phyloP scores from a whole-genome alignment of 2,797 vertebrate species.

The Ambastaia sidthimunki region DNA sequence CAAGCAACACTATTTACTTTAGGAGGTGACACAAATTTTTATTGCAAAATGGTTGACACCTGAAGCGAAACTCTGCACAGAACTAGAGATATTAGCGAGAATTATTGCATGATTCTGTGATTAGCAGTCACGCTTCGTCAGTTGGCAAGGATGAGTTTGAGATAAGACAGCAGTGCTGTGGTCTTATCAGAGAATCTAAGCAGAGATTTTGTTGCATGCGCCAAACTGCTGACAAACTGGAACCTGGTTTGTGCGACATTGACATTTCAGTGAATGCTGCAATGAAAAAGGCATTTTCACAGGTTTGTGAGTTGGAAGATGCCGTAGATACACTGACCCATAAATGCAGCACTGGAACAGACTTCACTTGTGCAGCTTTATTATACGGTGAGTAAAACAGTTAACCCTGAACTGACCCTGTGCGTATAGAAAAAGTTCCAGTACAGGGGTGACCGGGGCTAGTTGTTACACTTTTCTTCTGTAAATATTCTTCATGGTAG shows the following conservation, averaged over 20 bases:
- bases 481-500: too few species aligned
- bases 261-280: slow-evolving; percentile 31
- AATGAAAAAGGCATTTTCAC: slow-evolving; percentile 22
- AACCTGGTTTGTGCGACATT: slow-evolving; percentile 34
- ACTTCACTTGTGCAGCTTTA: neutral
- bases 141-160: slow-evolving; percentile 29
- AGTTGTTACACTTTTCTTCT: too few species aligned
- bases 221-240: slow-evolving; percentile 47
- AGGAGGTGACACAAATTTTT: slow-evolving; percentile 27
- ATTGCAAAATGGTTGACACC: slow-evolving; percentile 32
- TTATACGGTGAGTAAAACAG: neutral
- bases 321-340: neutral
- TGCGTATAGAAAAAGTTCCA: neutral
- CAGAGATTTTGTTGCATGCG: slow-evolving; percentile 20
- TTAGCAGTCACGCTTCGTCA: slow-evolving; percentile 32
- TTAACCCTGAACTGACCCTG: slow-evolving; percentile 1
- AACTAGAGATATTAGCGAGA: neutral
- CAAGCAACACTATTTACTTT: slow-evolving; percentile 35
- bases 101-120: slow-evolving; percentile 10
- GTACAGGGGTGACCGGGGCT: neutral
- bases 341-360: neutral
- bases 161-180: slow-evolving; percentile 41
- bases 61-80: slow-evolving; percentile 10
- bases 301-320: slow-evolving; percentile 22
- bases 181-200: slow-evolving; percentile 47